Conservation (phyloP, 1,140 invertebrate genomes). For the Pseudoatta argentina region DNA sequence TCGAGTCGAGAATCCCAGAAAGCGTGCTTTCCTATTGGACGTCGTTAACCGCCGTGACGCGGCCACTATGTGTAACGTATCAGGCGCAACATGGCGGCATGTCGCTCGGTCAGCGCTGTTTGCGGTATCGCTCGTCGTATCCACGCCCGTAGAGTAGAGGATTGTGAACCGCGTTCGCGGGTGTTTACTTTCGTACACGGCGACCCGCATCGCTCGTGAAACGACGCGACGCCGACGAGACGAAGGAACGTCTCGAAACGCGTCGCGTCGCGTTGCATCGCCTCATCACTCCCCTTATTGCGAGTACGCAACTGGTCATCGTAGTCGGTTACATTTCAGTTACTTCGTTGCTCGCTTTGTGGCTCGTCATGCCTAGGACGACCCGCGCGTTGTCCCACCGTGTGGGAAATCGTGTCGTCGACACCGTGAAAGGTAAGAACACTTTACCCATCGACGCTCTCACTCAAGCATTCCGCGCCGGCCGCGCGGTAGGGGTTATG, state of each 20-base stretch:
- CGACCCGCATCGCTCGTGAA: neutral
- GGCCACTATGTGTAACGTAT: neutral
- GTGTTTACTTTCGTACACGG: too few species aligned
- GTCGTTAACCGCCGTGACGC: neutral
- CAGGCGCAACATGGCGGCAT: constrained; percentile 52
- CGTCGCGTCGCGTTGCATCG: neutral
- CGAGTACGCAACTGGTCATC: neutral
- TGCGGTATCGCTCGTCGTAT: neutral
- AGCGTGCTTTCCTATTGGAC: neutral
- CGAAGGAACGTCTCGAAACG: neutral
- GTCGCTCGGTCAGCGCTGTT: constrained; percentile 34
- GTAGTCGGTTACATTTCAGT: neutral
- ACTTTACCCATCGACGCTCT: constrained; percentile 33
- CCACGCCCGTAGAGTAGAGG: neutral
- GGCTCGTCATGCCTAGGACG: neutral
- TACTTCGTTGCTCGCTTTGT: too few species aligned
- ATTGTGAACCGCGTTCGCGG: neutral
- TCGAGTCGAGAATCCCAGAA: neutral
- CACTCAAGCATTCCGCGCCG: constrained; percentile 42
- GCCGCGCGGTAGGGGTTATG: constrained; percentile 64
- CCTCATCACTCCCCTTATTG: neutral
- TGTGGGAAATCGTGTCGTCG: neutral
- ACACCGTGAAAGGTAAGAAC: constrained; percentile 68
- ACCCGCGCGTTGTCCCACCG: constrained; percentile 11
- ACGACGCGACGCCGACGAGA: neutral